phyloP scores from a whole-genome alignment of 2,797 vertebrate genomes.

The Oreortyx pictus region DNA sequence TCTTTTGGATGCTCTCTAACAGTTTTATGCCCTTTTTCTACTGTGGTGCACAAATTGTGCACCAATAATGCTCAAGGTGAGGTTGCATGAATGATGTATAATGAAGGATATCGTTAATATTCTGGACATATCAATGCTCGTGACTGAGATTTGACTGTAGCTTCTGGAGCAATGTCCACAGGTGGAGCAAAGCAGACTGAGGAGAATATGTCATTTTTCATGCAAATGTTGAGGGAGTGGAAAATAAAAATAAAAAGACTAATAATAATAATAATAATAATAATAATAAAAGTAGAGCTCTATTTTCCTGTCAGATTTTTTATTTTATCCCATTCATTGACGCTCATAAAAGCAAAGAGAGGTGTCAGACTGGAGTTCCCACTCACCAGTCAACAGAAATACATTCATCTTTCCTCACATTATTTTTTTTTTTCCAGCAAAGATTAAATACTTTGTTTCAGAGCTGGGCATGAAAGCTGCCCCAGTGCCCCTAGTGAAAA shows the following conservation, averaged over 20 bases:
- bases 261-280: too few relatives aligned
- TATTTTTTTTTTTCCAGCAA: neutral
- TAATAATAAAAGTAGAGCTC: accelerated
- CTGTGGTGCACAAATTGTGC: too few relatives aligned
- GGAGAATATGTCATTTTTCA: neutral
- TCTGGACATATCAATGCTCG: neutral
- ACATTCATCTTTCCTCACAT: neutral
- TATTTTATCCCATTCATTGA: neutral
- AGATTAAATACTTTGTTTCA: neutral
- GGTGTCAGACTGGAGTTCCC: neutral
- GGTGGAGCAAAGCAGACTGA: neutral
- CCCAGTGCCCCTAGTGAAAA: neutral
- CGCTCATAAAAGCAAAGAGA: neutral
- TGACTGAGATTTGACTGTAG: neutral
- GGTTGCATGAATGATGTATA: too few relatives aligned
- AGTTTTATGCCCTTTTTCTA: too few relatives aligned
- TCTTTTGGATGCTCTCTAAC: too few relatives aligned
- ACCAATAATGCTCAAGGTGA: too few relatives aligned
- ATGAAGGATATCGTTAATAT: neutral
- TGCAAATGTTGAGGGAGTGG: neutral
- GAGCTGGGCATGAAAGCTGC: neutral
- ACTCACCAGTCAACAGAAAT: neutral
- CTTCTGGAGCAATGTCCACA: neutral
- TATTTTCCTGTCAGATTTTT: neutral
- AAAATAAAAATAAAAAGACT: neutral